Evolutionary conservation across 1,140 invertebrate species (phyloP).

Genomic region (Ceratoteleas bidentatus): DNA sequence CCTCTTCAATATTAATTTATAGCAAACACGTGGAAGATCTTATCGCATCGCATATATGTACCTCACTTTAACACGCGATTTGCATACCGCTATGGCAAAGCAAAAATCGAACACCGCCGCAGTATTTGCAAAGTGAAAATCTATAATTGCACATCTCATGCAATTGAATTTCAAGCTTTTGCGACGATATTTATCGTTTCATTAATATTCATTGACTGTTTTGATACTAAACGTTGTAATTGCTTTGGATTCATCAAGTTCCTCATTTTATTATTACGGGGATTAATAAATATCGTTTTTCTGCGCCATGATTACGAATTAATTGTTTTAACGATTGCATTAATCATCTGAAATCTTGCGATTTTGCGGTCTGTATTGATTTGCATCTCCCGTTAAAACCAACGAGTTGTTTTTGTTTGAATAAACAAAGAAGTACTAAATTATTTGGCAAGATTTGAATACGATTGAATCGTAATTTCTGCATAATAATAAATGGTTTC

Average conservation of each 20-base stretch:
- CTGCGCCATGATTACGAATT: too few relatives aligned
- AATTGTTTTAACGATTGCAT: too few relatives aligned
- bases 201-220: conserved; percentile 54
- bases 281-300: conserved; percentile 12
- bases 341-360: too few relatives aligned
- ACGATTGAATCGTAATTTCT: too few relatives aligned
- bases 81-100: conserved; percentile 40
- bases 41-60: conserved; percentile 41
- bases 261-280: conserved; percentile 16
- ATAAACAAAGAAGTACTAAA: too few relatives aligned
- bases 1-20: conserved; percentile 57
- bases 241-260: conserved; percentile 29
- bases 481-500: conserved; percentile 21
- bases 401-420: too few relatives aligned
- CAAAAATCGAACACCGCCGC: conserved; percentile 37
- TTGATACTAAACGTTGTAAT: conserved; percentile 42
- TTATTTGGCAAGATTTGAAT: too few relatives aligned
- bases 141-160: conserved; percentile 30
- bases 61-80: conserved; percentile 42
- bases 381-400: too few relatives aligned
- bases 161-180: conserved; percentile 45
- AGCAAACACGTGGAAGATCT: conserved; percentile 51
- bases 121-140: conserved; percentile 48
- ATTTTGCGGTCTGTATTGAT: too few relatives aligned
- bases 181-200: conserved; percentile 51